These are phyloP conservation scores for Erpornis zantholeuca DNA, from an alignment of 2,113 vertebrate species.

Conservation along the genomic window DNA sequence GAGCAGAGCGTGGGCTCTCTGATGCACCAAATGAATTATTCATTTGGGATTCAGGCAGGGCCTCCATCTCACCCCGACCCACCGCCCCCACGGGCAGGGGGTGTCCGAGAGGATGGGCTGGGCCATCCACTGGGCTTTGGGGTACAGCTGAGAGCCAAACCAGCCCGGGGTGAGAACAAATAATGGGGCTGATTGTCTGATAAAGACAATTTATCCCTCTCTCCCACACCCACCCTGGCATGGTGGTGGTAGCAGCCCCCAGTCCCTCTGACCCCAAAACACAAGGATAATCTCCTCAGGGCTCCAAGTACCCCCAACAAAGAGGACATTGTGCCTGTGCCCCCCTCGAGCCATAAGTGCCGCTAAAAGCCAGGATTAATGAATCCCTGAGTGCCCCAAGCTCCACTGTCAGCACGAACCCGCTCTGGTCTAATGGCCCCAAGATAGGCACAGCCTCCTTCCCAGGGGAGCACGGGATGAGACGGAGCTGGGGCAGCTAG, in stretches of 20 bases:
- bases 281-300: background rate
- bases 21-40: background rate
- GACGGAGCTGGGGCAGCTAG: background rate
- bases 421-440: background rate
- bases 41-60: background rate
- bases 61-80: background rate
- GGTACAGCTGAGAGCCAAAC: background rate
- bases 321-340: background rate
- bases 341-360: background rate
- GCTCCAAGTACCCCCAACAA: background rate
- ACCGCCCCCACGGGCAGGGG: background rate
- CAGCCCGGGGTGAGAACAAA: background rate
- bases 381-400: background rate
- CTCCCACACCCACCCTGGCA: background rate
- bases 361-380: background rate
- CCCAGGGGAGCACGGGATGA: background rate
- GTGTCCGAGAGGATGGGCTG: background rate
- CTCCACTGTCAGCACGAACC: background rate
- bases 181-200: background rate
- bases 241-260: background rate
- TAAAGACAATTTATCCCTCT: background rate
- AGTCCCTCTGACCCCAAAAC: background rate
- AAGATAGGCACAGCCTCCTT: background rate
- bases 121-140: background rate
- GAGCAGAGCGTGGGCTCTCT: background rate